Evolutionary conservation across 1,140 invertebrate genomes (phyloP).

Genomic region (Formica exsecta): DNA sequence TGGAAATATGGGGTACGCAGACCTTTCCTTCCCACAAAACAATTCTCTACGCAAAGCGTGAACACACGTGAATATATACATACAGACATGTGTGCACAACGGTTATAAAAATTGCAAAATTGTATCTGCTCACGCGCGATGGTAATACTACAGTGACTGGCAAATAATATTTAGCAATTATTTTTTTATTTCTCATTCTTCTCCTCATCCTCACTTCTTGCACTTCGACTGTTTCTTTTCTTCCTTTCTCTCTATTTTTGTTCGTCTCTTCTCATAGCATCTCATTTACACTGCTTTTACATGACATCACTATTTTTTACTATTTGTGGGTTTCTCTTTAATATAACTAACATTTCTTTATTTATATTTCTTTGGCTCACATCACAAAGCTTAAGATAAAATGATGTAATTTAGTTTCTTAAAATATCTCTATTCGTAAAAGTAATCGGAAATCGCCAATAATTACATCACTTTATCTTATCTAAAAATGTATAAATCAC

Average conservation of each 20-base stretch:
- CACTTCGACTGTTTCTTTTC: not conserved
- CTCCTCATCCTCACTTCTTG: not conserved
- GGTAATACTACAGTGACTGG: conserved; percentile 61
- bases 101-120: conserved; percentile 44
- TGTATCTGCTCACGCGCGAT: conserved; percentile 41
- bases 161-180: conserved; percentile 51
- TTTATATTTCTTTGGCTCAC: not conserved
- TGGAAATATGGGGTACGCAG: not conserved
- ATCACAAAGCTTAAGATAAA: conserved; percentile 1
- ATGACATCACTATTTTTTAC: not conserved
- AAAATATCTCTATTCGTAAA: not conserved
- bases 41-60: conserved; percentile 41
- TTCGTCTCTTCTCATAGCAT: not conserved
- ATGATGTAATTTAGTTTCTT: conserved; percentile 35
- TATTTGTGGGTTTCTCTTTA: conserved; percentile 44
- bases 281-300: conserved; percentile 37
- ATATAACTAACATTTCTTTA: conserved; percentile 9
- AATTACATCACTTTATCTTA: conserved; percentile 32
- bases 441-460: not conserved
- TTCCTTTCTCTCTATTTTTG: not conserved
- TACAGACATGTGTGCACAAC: conserved; percentile 48
- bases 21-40: conserved; percentile 52
- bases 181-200: conserved; percentile 29
- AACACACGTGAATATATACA: conserved; percentile 46
- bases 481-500: conserved; percentile 20